A percentile compares a stretch with the other conserved stretches of the same genome.
Conservation (phyloP, 1,140 invertebrate genomes). For the Limonius californicus region DNA sequence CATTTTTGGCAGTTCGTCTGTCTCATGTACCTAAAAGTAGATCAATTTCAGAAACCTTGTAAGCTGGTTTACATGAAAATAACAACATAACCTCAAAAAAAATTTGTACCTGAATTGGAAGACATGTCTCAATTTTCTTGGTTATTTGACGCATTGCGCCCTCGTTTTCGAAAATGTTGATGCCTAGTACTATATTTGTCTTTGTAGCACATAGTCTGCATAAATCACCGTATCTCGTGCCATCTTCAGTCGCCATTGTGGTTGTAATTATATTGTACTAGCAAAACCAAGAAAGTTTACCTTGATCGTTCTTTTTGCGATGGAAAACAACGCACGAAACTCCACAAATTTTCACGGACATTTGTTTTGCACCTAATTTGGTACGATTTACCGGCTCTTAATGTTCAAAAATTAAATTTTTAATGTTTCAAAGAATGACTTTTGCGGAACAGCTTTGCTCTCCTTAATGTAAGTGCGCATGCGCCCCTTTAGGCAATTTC, state of each 20-base stretch:
- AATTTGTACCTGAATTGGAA: constrained; percentile 54
- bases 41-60: not conserved
- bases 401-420: not conserved
- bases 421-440: not conserved
- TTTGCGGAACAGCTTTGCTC: not conserved
- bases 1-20: constrained; percentile 58
- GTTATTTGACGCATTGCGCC: constrained; percentile 54
- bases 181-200: constrained; percentile 52
- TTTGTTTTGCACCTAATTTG: not conserved
- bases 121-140: constrained; percentile 58
- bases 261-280: constrained; percentile 3
- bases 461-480: not conserved
- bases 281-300: constrained; percentile 14
- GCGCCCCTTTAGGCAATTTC: not conserved
- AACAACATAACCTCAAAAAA: not conserved
- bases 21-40: constrained; percentile 53
- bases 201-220: constrained; percentile 58
- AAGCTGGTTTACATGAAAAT: not conserved
- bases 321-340: not conserved
- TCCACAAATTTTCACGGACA: not conserved
- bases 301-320: not conserved
- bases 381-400: not conserved
- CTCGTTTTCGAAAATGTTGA: constrained; percentile 57
- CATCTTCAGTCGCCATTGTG: constrained; percentile 39
- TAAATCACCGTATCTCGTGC: constrained; percentile 45